These are phyloP conservation scores for Drosophila cracens DNA, from an alignment of 2,888 invertebrate species.

Conservation along the genomic window DNA sequence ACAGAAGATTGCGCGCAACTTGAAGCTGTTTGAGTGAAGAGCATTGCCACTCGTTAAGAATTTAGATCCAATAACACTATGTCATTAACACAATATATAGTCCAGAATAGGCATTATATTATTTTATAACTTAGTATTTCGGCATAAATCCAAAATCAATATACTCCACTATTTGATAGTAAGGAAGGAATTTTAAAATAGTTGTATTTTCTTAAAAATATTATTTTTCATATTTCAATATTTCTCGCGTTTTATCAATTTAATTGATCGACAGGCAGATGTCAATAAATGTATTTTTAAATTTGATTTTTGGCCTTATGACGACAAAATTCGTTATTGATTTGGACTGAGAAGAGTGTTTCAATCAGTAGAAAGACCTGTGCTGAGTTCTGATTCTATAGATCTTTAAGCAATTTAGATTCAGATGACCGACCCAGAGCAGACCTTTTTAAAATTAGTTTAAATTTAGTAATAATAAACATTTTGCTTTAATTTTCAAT, in stretches of 20 bases:
- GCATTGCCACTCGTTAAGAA: slow-evolving; percentile 1
- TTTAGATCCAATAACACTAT: slow-evolving; percentile 1
- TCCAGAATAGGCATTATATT: background rate
- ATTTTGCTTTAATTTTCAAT: slow-evolving; percentile 52
- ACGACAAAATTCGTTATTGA: background rate
- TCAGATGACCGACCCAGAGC: background rate
- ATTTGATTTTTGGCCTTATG: background rate
- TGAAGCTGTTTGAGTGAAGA: slow-evolving; percentile 72
- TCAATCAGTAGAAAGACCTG: background rate
- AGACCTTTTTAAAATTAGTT: slow-evolving; percentile 1
- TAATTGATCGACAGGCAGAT: background rate
- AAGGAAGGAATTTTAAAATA: background rate
- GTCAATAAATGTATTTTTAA: background rate
- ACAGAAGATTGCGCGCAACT: slow-evolving; percentile 85
- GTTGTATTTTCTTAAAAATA: background rate
- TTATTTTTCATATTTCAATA: background rate
- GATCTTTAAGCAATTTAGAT: background rate
- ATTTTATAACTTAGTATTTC: background rate
- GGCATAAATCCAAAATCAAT: background rate
- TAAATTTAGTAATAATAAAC: slow-evolving; percentile 41
- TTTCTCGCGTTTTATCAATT: background rate
- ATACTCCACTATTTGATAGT: background rate
- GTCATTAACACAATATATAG: background rate
- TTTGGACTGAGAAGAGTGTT: background rate
- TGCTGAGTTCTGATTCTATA: background rate